These are phyloP conservation scores for Synergus japonicus DNA, from an alignment of 2,888 invertebrate genomes.

Conservation along the genomic window DNA sequence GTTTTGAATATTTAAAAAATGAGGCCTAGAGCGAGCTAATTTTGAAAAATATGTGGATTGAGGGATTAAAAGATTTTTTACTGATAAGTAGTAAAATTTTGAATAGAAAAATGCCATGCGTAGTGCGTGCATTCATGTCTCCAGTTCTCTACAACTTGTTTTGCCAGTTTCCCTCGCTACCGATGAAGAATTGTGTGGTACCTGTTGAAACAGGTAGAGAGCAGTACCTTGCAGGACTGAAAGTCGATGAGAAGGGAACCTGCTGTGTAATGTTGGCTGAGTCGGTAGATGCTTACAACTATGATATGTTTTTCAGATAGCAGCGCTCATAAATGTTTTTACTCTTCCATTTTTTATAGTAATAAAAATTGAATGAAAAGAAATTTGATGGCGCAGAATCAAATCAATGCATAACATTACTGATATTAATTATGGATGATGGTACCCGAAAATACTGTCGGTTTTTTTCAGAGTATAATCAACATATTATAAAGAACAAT, in stretches of 20 bases:
- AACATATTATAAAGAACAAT: too few relatives aligned
- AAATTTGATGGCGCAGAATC: too few relatives aligned
- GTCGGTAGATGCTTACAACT: not conserved
- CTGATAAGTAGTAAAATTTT: not conserved
- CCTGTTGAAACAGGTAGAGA: not conserved
- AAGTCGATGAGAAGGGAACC: not conserved
- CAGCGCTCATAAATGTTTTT: too few relatives aligned
- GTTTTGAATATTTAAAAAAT: not conserved
- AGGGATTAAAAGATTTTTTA: not conserved
- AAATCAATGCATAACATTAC: too few relatives aligned
- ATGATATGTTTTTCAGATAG: not conserved
- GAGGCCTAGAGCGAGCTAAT: not conserved
- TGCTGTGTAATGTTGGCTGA: not conserved
- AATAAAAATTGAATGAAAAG: too few relatives aligned
- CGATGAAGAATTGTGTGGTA: not conserved
- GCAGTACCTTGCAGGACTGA: not conserved
- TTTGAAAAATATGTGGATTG: not conserved
- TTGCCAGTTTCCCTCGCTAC: not conserved
- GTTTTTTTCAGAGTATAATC: too few relatives aligned
- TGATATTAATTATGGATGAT: too few relatives aligned
- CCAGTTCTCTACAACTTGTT: not conserved
- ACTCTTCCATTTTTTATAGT: too few relatives aligned
- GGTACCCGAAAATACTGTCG: too few relatives aligned
- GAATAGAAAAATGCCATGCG: too few relatives aligned
- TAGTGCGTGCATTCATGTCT: not conserved